Base-by-base conservation (phyloP, 2,797 vertebrate species). In the Cryptoblepharus egeriae region DNA sequence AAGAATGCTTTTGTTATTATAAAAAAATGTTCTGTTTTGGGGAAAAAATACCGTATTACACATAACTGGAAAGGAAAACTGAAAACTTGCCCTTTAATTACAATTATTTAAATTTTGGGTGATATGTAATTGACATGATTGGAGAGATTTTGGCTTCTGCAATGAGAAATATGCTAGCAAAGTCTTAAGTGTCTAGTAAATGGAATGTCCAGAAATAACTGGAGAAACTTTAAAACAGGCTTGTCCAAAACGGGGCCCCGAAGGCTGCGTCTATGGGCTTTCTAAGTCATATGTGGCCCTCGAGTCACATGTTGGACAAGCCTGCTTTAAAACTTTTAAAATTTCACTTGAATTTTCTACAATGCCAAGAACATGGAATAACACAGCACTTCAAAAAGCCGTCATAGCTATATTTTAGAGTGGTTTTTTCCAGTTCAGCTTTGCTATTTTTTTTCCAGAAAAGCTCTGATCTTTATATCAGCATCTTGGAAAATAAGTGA, bases 1-100 rank as follows among this genome's bases (percentile, higher is more conserved):
- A 94, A 96, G 96, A 69, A 5, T 49, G 35, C 24, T 68, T 84
- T 60, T 30, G 22, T 74, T 79, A 60, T 24, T 71, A 20, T 5
- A 11, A 64, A 70, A 86, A 64, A 68, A 0, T 86, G 57, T 82
- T 55, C 52, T 52, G 7, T 78, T 81, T 78, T 64, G 64, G 13
- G 18, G 68, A 13, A 37, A 37, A 49, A 49, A 63, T 30, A 32
- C 5, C n/a, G 37, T 58, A n/a, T 9, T 16, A 45, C 58, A 63
- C 30, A 20, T 45, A 45, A 45, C n/a, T 52, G 49, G 15, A 57
- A 68, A 78, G 11, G 24, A 28, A 67, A 8, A 28, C 26, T 55
- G 49, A 26, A 39, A n/a, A 78, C 13, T 12, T 37, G 16, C n/a
- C n/a, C n/a, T n/a, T n/a, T n/a, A n/a, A n/a, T n/a, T n/a, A n/a